Base-by-base conservation (phyloP, 2,797 vertebrate species). In the Nasua narica region DNA sequence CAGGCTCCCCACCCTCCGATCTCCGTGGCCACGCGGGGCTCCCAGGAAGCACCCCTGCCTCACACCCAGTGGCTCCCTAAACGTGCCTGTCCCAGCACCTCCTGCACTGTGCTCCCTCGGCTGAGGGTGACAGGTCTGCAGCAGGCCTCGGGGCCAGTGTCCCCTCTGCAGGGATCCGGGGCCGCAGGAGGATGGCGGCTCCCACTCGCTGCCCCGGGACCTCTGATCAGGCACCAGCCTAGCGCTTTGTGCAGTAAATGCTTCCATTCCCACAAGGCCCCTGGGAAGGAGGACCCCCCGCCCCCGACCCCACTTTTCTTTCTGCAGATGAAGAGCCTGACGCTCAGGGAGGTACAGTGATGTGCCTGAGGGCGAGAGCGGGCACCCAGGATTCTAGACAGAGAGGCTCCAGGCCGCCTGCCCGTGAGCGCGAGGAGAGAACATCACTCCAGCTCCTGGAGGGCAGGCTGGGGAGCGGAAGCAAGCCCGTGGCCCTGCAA, bases 401-500 rank as follows among this genome's bases (percentile, higher is more conserved):
- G 40, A 32, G 23, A 27, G 40, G 54, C 67, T 48, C 78, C 37
- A 46, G 32, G 76, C 32, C 10, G 25, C 56, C 56, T 27, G 23
- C 56, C 74, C 56, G 56, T 13, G 50, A 82, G 89, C 29, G 27
- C 56, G 67, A 60, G 40, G 14, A 6, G 37, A 25, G 76, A 72
- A 48, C 21, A 29, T 52, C 6, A 19, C 67, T 65, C 58, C 25
- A 1, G 54, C 67, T n/a, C 79, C 27, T 3, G 18, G n/a, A 72
- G 81, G 54, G 40, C 40, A 84, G 52, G 56, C 56, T 14, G 69
- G 72, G 56, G 40, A 25, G 29, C 4, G 18, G 46, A 19, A 19
- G 18, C 0, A 2, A 60, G 48, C 6, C 0, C 6, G 1, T 6
- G 27, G 65, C 29, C 3, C 2, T 43, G 8, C 3, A 6, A 43